phyloP scores from a whole-genome alignment of 2,888 invertebrate genomes.

The Drosophila subsilvestris region DNA sequence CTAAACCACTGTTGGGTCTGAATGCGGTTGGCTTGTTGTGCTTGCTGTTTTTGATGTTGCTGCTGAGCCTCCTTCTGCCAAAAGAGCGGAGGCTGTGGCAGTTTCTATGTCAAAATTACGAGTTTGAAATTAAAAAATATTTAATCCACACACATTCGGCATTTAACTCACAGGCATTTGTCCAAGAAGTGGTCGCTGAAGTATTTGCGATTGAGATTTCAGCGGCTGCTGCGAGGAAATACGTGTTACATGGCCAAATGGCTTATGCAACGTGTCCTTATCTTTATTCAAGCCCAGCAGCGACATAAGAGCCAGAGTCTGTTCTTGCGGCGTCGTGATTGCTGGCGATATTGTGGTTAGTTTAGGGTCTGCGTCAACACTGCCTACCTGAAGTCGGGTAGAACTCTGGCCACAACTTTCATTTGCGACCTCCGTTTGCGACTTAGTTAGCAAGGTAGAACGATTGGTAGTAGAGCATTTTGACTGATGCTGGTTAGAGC shows the following conservation, averaged over 20 bases:
- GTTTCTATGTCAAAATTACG: conserved; percentile 44
- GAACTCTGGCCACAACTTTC: neutral
- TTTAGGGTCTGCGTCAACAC: neutral
- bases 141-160: neutral
- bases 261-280: neutral
- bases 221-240: conserved; percentile 1
- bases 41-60: conserved; percentile 45
- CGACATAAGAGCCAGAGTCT: conserved; percentile 62
- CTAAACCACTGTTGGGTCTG: conserved; percentile 24
- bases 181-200: conserved; percentile 12
- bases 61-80: conserved; percentile 68
- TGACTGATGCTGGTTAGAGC: neutral
- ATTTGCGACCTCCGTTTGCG: neutral
- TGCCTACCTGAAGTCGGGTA: conserved; percentile 9
- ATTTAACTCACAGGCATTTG: conserved; percentile 53
- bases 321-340: conserved; percentile 32
- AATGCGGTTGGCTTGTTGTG: conserved; percentile 3
- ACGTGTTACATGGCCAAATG: neutral
- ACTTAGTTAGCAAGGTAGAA: neutral
- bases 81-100: conserved; percentile 74
- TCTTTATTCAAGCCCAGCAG: conserved; percentile 58
- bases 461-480: neutral
- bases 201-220: neutral
- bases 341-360: neutral
- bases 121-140: neutral